Percentiles rank a stretch among this genome's conserved stretches.
Evolutionary conservation across 2,797 vertebrate genomes (phyloP).

Genomic region (Micrastur ruficollis): DNA sequence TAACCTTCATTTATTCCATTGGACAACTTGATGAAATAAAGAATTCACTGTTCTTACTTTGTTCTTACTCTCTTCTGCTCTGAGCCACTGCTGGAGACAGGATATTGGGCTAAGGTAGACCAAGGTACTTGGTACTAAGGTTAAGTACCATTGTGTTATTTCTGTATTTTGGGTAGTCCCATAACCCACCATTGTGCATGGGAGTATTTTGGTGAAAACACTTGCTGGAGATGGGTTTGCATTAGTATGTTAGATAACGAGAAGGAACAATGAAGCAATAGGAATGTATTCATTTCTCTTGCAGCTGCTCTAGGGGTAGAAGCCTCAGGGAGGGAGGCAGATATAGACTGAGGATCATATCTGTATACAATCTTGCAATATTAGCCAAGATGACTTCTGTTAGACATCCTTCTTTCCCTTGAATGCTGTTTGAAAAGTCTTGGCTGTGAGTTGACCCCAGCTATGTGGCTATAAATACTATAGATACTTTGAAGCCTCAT

Average conservation of each 20-base stretch:
- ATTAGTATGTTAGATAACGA: not conserved
- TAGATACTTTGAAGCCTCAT: not conserved
- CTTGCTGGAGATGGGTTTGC: not conserved
- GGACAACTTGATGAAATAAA: not conserved
- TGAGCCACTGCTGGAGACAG: not conserved
- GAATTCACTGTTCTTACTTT: not conserved
- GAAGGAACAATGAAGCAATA: not conserved
- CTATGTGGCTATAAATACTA: not conserved
- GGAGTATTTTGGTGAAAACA: not conserved
- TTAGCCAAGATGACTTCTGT: not conserved
- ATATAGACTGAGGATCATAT: not conserved
- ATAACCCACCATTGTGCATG: not conserved
- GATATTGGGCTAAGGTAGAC: not conserved
- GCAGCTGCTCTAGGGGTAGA: not conserved
- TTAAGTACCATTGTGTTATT: not conserved
- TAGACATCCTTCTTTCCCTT: not conserved
- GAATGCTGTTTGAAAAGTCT: not conserved
- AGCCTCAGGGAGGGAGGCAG: not conserved
- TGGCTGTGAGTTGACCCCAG: not conserved
- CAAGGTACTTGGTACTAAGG: not conserved
- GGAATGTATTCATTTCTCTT: not conserved
- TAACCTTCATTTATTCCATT: not conserved
- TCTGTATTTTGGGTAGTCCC: not conserved
- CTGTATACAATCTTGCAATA: not conserved
- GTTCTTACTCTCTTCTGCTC: not conserved